phyloP scores from a whole-genome alignment of 2,797 vertebrate genomes.

The Staurois parvus region DNA sequence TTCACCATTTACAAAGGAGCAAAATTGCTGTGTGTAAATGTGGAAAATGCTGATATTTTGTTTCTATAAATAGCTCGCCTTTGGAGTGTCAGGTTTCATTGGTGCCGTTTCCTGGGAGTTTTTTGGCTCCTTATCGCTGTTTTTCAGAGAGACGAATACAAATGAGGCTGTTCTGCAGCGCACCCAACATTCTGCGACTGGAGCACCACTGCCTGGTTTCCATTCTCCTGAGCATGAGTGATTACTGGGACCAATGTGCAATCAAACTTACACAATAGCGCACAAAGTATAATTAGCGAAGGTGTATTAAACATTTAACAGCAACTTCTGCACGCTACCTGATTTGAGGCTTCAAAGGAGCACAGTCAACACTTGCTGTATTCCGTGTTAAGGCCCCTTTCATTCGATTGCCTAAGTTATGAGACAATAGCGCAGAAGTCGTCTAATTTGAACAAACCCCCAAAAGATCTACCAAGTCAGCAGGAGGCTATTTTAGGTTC shows the following conservation, averaged over 20 bases:
- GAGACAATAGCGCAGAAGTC: conserved; percentile 35
- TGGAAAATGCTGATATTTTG: conserved; percentile 83
- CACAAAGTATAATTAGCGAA: conserved; percentile 55
- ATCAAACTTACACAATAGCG: conserved; percentile 49
- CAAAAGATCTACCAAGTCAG: conserved; percentile 31
- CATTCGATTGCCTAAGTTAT: neutral
- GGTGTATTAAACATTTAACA: conserved; percentile 45
- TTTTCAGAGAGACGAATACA: conserved; percentile 73
- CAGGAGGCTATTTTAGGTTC: conserved; percentile 37
- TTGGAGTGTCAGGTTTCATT: conserved; percentile 72
- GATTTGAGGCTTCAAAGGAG: conserved; percentile 32
- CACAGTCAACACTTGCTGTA: conserved; percentile 21
- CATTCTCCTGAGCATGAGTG: conserved; percentile 66
- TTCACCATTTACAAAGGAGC: conserved; percentile 73
- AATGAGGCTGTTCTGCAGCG: conserved; percentile 66
- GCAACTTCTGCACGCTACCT: conserved; percentile 37
- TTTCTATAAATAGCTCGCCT: conserved; percentile 82
- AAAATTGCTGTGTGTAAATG: conserved; percentile 81
- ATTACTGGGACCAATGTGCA: conserved; percentile 62
- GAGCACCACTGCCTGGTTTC: conserved; percentile 63
- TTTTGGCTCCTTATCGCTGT: conserved; percentile 75
- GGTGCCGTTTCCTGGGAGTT: conserved; percentile 74
- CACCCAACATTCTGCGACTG: conserved; percentile 64
- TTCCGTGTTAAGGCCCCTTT: conserved; percentile 29
- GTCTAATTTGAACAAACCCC: conserved; percentile 4